A percentile compares a stretch with the other conserved stretches of the same genome.
These are phyloP conservation scores for Nephrotoma guestfalica DNA, from an alignment of 2,888 invertebrate genomes.

Conservation along the genomic window DNA sequence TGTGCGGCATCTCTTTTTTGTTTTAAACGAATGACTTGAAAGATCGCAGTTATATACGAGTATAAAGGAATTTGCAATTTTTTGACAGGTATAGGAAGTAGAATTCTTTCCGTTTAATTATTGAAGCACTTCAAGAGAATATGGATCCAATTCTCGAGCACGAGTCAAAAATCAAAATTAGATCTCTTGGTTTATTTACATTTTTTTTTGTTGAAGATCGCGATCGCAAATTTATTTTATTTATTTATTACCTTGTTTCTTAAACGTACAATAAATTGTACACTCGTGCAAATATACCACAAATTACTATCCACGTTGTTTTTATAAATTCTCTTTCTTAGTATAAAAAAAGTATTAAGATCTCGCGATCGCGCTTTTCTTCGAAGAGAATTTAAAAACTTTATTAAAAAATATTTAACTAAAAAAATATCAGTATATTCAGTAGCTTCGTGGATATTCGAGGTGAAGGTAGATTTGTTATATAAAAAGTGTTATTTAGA, in stretches of 20 bases:
- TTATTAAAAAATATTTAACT: not conserved
- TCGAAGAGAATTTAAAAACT: not conserved
- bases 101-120: not conserved
- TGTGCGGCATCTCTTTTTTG: not conserved
- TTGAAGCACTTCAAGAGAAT: not conserved
- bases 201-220: not conserved
- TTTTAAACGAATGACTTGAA: not conserved
- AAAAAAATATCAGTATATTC: not conserved
- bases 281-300: not conserved
- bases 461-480: slow-evolving; percentile 1
- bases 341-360: not conserved
- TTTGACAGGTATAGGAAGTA: not conserved
- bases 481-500: not conserved
- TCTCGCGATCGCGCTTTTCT: not conserved
- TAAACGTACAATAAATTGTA: not conserved
- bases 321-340: not conserved
- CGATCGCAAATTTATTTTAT: not conserved
- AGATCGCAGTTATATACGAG: not conserved
- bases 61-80: no score
- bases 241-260: not conserved
- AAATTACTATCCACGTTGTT: not conserved
- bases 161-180: not conserved
- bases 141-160: not conserved
- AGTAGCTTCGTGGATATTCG: slow-evolving; percentile 5
- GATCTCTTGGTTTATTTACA: not conserved